A percentile compares a stretch with the other conserved stretches of the same genome.
phyloP scores from a whole-genome alignment of 1,140 invertebrate species.

The Drosophila mauritiana region DNA sequence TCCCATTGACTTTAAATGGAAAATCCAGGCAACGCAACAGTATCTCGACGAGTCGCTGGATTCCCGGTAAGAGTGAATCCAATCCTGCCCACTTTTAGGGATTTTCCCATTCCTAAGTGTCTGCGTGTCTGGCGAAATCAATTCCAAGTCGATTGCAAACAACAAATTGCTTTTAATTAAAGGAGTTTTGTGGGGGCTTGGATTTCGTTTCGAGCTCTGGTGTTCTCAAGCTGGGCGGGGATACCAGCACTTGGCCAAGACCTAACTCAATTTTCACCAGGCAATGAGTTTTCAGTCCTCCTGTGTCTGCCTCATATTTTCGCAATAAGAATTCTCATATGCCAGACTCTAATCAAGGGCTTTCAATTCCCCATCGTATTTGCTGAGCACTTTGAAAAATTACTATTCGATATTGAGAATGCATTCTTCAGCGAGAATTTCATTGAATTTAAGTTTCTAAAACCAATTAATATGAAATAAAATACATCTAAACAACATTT shows the following conservation, averaged over 20 bases:
- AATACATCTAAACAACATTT: not conserved
- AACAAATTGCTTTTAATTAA: slow-evolving; percentile 82
- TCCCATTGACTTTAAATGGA: slow-evolving; percentile 94
- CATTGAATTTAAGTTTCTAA: no score
- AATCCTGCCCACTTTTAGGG: not conserved
- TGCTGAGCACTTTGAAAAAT: slow-evolving; percentile 8
- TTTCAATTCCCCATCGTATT: slow-evolving; percentile 13
- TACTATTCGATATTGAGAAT: not conserved
- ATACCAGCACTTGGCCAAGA: slow-evolving; percentile 17
- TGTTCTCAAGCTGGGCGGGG: not conserved
- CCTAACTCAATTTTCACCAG: slow-evolving; percentile 58
- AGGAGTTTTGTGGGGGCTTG: slow-evolving; percentile 56
- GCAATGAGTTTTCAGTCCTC: slow-evolving; percentile 19
- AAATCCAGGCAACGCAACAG: slow-evolving; percentile 86
- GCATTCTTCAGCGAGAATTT: not conserved
- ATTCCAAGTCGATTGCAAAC: slow-evolving; percentile 77
- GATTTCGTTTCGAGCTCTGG: slow-evolving; percentile 17
- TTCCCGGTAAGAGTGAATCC: slow-evolving; percentile 85
- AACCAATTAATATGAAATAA: no score
- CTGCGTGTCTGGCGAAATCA: slow-evolving; percentile 60
- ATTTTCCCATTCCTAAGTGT: slow-evolving; percentile 8
- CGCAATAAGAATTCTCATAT: slow-evolving; percentile 32
- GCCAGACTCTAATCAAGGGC: slow-evolving; percentile 35
- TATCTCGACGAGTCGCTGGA: slow-evolving; percentile 89
- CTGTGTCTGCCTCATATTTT: slow-evolving; percentile 36